Percentiles rank a stretch among this genome's conserved stretches.
These are phyloP conservation scores for Augochlorella aurata DNA, from an alignment of 2,888 invertebrate species.

Conservation along the genomic window DNA sequence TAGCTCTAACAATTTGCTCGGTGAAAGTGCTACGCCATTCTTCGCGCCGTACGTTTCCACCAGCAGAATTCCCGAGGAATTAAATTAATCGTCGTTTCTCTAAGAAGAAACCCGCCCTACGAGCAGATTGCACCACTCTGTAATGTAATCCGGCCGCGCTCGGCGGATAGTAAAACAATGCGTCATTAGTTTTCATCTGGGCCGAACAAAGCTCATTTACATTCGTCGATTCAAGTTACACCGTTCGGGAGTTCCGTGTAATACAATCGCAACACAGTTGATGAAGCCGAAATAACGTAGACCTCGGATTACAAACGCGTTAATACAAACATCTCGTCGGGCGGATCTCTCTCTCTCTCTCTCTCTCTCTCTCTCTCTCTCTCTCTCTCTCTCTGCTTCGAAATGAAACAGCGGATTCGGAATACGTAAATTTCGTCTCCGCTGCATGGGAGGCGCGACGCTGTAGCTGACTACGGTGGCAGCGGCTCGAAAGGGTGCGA, in stretches of 20 bases:
- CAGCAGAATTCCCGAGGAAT: no score
- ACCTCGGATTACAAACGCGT: slow-evolving; percentile 4
- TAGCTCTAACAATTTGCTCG: no score
- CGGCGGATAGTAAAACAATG: background rate
- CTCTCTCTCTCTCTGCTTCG: no score
- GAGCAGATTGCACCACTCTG: background rate
- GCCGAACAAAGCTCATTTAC: background rate
- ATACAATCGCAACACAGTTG: background rate
- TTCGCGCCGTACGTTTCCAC: no score
- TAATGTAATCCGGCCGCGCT: background rate
- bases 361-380: no score
- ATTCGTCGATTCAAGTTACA: background rate
- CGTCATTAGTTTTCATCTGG: background rate
- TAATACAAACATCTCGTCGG: background rate
- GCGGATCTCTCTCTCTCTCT: no score
- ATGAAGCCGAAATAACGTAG: slow-evolving; percentile 5
- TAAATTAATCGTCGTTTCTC: background rate
- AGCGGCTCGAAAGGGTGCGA: slow-evolving; percentile 33
- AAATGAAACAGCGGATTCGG: background rate
- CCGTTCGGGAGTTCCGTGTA: background rate
- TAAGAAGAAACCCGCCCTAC: background rate
- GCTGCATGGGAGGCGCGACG: background rate
- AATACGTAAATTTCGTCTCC: slow-evolving; percentile 14
- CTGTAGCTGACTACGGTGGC: slow-evolving; percentile 37
- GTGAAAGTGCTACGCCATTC: no score